Evolutionary conservation across 2,888 invertebrate genomes (phyloP), one percentile per base, ranked within the genome.

Genomic region (Erebia palarica): DNA sequence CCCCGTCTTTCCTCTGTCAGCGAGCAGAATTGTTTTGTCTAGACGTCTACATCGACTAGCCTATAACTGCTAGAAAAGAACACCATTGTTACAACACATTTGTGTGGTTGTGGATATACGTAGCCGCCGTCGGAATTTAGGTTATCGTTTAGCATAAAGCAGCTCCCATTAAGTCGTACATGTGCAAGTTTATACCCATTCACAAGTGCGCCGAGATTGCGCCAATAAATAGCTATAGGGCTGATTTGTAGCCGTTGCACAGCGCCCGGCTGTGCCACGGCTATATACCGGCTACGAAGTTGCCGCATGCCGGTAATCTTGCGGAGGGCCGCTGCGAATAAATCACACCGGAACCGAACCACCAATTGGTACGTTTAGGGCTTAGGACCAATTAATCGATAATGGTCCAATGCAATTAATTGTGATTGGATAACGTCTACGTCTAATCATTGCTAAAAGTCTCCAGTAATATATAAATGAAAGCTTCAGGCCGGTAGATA

Each of bases 241-340:
- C 73, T 76, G 75, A 76, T 75, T 75, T 76, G 76, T 75, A 73
- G 74, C 70, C 65, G 70, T 63, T 69, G 74, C 75, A 74, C 73
- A 73, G 70, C 71, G 72, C 69, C 70, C 44, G 60, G 55, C 59
- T 68, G 55, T 68, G 68, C 59, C 70, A 70, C 65, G 51, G 65
- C 61, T 61, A 47, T 47, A 47, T 47, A 13, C 47, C 47, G 61
- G 61, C 61, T 18, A 47, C 18, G 16, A 1, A 18, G 47, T 47
- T 47, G 61, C 60, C 51, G 65, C 53, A 55, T 55, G 53, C 65
- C 65, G 36, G 65, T 36, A 55, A 65, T 65, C 55, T 65, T 65
- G 61, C 61, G 61, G 61, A 21, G 47, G 61, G 47, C 16, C 47
- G 18, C 47, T 61, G 47, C 61, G 8, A 61, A 61, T 61, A 61